A percentile compares a stretch with the other conserved stretches of the same genome.
Conservation (phyloP, 2,797 vertebrate species). For the Rhabdomys pumilio region DNA sequence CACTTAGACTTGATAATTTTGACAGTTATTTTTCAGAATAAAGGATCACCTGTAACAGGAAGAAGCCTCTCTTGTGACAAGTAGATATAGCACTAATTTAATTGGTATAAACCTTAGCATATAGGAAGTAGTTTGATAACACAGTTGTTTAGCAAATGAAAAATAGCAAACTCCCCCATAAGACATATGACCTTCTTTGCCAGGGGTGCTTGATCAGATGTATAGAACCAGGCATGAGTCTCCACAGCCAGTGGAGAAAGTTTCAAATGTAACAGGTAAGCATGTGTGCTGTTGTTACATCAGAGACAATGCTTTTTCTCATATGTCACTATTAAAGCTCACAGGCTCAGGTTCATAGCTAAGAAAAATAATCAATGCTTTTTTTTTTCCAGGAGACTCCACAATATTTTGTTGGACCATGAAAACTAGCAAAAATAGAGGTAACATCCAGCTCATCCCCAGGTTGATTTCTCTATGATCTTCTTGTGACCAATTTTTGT, state of each 20-base stretch:
- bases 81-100: too few species aligned
- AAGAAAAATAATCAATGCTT: not conserved
- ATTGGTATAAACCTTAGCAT: not conserved
- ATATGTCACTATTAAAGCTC: not conserved
- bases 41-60: not conserved
- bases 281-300: too few species aligned
- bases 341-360: not conserved
- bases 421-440: not conserved
- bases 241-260: not conserved
- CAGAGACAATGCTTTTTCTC: not conserved
- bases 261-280: not conserved
- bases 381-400: not conserved
- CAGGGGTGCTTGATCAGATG: not conserved
- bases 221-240: not conserved
- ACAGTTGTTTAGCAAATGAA: not conserved
- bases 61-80: not conserved
- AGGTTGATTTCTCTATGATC: not conserved
- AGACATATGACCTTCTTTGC: not conserved
- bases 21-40: not conserved
- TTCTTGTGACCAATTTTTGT: not conserved
- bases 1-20: not conserved
- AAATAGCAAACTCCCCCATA: too few species aligned
- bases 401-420: not conserved
- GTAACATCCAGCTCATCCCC: not conserved
- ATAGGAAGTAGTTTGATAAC: not conserved